Conservation (phyloP, 53 echinoderm and acorn worm species). For the Pentamera pediparva region DNA sequence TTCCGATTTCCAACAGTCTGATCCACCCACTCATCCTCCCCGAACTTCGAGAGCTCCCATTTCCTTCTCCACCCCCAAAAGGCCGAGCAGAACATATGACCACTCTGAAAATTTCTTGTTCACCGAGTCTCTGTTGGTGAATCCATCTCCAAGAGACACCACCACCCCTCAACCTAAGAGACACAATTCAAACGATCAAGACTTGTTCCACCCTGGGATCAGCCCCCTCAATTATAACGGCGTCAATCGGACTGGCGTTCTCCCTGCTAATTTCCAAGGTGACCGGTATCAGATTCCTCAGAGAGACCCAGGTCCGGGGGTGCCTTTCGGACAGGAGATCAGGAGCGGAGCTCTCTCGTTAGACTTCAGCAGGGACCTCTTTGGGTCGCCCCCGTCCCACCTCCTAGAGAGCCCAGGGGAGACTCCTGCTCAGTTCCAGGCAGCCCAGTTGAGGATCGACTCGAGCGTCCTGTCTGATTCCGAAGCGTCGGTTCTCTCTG, state of each 20-base stretch:
- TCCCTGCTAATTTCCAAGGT: background rate
- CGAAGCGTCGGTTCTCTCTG: constrained; percentile 56
- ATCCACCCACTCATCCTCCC: background rate
- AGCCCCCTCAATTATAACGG: background rate
- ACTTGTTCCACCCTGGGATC: constrained; percentile 5
- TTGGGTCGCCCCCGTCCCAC: constrained; percentile 61
- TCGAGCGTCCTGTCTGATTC: constrained; percentile 63
- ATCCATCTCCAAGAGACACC: background rate
- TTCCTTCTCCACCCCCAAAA: constrained; percentile 9
- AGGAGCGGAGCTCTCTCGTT: constrained; percentile 33
- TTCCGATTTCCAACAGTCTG: constrained; percentile 21
- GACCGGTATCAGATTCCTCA: constrained; percentile 26
- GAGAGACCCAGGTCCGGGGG: constrained; percentile 19
- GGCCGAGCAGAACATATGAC: background rate
- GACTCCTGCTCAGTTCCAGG: constrained; percentile 78
- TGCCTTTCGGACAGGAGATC: background rate
- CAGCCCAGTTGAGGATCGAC: constrained; percentile 62
- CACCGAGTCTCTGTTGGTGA: constrained; percentile 12
- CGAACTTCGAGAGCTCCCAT: background rate
- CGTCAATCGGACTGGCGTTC: background rate
- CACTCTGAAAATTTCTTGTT: constrained; percentile 5
- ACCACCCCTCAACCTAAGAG: background rate
- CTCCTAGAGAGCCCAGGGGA: constrained; percentile 62
- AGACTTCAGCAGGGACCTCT: constrained; percentile 49
- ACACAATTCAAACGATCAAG: background rate